Evolutionary conservation across 1,140 invertebrate genomes (phyloP), one percentile per base, ranked within the genome.

Genomic region (Penaeus japonicus): DNA sequence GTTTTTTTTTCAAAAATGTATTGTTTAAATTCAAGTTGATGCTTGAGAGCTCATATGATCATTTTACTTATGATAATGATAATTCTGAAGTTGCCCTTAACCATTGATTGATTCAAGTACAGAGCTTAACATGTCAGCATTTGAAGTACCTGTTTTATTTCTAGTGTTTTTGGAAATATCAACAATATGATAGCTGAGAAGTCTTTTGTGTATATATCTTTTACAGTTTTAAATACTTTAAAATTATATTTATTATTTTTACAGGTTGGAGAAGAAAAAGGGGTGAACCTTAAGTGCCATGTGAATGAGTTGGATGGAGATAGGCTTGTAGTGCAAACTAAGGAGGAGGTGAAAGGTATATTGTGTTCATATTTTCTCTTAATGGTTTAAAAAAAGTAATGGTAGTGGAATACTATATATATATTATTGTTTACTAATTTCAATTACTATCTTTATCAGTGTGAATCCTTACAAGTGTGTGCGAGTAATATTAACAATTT

Each of bases 281-380:
- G 87, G 1, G 73, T 93, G 1, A 92, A 92, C 81, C 86, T 92
- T n/a, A 92, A 93, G 39, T 90, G 90, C 32, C 90, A 90, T 24
- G 92, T 93, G 1, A 92, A 91, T n/a, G 91, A 91, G 32, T 90
- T 93, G 20, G 92, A 93, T 78, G 92, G 92, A 79, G 91, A 93
- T 70, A 90, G 91, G 55, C 91, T 93, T 84, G 90, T 92, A 15
- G 91, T 93, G 2, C 89, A 92, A 47, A 89, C 91, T 17, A 91
- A 91, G 62, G 91, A 92, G 62, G 91, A 92, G 84, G 89, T 90
- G 53, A 85, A 90, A 89, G 92, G 92, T 93, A 87, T 59, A 62
- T 57, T 79, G 35, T 85, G 35, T 78, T 47, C 17, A 47, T 10
- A 57, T 30, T 59, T 32, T 55, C 30, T 30, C 30, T 82, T 24